Percentiles rank a stretch among this genome's conserved stretches.
Evolutionary conservation across 2,888 invertebrate species (phyloP).

Genomic region (Seladonia tumulorum): DNA sequence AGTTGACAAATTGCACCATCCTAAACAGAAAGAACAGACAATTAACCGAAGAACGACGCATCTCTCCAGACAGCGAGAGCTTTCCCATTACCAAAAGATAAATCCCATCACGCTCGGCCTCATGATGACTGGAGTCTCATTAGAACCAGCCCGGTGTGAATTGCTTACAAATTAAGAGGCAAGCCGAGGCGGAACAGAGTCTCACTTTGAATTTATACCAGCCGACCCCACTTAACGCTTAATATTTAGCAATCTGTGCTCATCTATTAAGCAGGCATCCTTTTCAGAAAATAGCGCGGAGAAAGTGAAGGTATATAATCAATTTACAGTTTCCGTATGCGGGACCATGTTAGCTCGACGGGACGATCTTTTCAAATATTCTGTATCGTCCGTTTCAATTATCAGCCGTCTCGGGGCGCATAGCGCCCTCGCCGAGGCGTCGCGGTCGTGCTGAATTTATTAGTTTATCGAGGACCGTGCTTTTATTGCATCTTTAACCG

Average conservation of each 20-base stretch:
- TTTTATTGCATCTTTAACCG: conserved; percentile 33
- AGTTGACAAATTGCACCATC: conserved; percentile 2
- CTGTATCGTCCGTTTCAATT: background rate
- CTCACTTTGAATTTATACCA: conserved; percentile 41
- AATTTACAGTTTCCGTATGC: conserved; percentile 22
- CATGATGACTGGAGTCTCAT: conserved; percentile 4
- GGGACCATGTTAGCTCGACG: background rate
- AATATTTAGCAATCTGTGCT: conserved; percentile 36
- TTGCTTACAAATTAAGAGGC: conserved; percentile 28
- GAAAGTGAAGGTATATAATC: conserved; percentile 31
- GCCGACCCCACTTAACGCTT: conserved; percentile 32
- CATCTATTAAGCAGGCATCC: conserved; percentile 16
- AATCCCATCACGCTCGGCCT: background rate
- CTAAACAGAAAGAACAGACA: conserved; percentile 25
- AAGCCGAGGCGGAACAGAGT: conserved; percentile 23
- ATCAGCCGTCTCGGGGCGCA: background rate
- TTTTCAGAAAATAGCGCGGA: conserved; percentile 33
- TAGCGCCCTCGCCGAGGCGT: background rate
- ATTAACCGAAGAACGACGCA: conserved; percentile 5
- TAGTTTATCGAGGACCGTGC: background rate
- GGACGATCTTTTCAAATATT: background rate
- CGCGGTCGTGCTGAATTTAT: background rate
- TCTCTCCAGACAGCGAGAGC: background rate
- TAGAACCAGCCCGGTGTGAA: conserved; percentile 1
- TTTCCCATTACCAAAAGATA: conserved; percentile 22